Evolutionary conservation across 2,797 vertebrate genomes (phyloP).

Genomic region (Podarcis lilfordi): DNA sequence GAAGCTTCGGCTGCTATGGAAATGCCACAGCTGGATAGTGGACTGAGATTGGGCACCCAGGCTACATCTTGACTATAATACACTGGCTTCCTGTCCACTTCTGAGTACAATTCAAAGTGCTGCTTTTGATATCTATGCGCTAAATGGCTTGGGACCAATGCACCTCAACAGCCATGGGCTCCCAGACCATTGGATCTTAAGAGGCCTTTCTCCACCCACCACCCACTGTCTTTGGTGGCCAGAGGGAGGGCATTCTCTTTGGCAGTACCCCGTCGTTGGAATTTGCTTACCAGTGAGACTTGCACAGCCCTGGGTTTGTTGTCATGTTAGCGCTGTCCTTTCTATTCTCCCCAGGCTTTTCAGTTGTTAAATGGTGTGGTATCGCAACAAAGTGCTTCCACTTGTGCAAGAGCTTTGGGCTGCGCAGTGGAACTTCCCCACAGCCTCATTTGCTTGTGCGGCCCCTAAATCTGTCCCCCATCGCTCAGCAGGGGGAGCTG

Average conservation of each 20-base stretch:
- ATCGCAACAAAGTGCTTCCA: no score
- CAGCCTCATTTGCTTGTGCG: no score
- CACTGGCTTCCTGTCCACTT: not conserved
- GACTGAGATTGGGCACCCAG: no score
- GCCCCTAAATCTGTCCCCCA: no score
- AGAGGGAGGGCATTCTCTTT: not conserved
- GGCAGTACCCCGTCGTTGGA: not conserved
- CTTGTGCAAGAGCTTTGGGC: no score
- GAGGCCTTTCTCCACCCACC: not conserved
- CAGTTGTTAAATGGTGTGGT: no score
- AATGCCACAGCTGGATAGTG: not conserved
- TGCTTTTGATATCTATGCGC: not conserved
- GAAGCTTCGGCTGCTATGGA: not conserved
- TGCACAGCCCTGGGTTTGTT: not conserved
- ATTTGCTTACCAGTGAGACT: not conserved
- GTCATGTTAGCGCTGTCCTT: not conserved
- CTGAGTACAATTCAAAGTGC: not conserved
- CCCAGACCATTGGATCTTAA: not conserved
- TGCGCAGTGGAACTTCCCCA: no score
- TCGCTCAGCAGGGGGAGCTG: no score
- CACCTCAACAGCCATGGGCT: no score
- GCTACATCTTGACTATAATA: not conserved
- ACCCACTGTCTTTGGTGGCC: not conserved
- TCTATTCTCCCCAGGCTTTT: not conserved
- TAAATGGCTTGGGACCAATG: not conserved